Evolutionary conservation across 2,888 invertebrate genomes (phyloP).

Genomic region (Drosophila bunnanda): DNA sequence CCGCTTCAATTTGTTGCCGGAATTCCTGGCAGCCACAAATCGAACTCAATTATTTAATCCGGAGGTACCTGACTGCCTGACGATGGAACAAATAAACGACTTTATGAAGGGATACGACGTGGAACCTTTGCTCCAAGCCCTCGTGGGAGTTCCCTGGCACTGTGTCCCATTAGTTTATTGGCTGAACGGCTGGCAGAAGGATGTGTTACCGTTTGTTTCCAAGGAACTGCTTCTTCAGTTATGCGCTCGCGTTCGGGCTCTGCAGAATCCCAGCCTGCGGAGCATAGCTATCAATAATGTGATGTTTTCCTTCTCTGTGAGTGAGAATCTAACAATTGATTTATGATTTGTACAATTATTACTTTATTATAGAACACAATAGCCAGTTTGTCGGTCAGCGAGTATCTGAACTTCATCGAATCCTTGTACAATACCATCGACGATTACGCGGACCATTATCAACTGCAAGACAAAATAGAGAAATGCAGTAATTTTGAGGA

Average conservation of each 20-base stretch:
- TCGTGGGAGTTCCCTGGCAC: constrained; percentile 76
- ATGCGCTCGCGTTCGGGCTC: constrained; percentile 61
- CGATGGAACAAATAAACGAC: constrained; percentile 27
- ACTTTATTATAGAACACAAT: constrained; percentile 46
- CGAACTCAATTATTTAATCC: constrained; percentile 77
- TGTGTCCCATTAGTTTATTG: constrained; percentile 78
- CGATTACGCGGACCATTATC: constrained; percentile 20
- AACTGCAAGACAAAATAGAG: constrained; percentile 44
- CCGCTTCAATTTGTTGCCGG: constrained; percentile 49
- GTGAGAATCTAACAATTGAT: constrained; percentile 14
- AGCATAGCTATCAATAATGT: constrained; percentile 16
- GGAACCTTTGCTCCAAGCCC: constrained; percentile 32
- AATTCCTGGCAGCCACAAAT: constrained; percentile 78
- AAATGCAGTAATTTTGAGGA: constrained; percentile 22
- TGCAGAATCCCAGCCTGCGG: constrained; percentile 71
- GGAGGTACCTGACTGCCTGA: constrained; percentile 54
- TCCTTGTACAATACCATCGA: constrained; percentile 71
- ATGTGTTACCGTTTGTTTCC: constrained; percentile 1
- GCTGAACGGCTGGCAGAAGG: constrained; percentile 48
- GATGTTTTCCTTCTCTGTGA: constrained; percentile 34
- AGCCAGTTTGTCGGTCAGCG: constrained; percentile 54
- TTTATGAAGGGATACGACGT: constrained; percentile 44
- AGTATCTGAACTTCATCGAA: constrained; percentile 76
- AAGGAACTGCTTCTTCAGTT: constrained; percentile 61
- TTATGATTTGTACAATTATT: neutral